These are phyloP conservation scores for Ageneiosus marmoratus DNA, from an alignment of 2,113 vertebrate genomes.

Conservation along the genomic window DNA sequence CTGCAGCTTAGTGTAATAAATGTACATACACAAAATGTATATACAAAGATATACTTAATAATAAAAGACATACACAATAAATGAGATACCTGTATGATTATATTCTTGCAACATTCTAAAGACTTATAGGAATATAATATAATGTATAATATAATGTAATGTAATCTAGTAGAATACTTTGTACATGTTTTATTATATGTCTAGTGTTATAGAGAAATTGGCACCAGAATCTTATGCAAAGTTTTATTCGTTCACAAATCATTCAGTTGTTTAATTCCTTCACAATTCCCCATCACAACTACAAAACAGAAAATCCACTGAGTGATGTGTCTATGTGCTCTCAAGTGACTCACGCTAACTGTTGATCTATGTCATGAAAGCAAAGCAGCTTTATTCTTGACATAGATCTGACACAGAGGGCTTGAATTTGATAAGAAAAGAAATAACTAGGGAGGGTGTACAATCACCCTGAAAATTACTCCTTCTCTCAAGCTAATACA, in stretches of 20 bases:
- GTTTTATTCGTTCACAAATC: no score
- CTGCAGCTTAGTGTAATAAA: background rate
- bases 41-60: no score
- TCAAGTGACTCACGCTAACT: slow-evolving; percentile 17
- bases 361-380: slow-evolving; percentile 4
- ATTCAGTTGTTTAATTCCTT: background rate
- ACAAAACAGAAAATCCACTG: background rate
- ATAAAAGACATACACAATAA: background rate
- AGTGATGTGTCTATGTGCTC: slow-evolving; percentile 7
- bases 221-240: background rate
- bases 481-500: slow-evolving; percentile 3
- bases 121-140: background rate
- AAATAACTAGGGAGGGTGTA: background rate
- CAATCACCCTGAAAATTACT: slow-evolving; percentile 19
- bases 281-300: background rate
- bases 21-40: no score
- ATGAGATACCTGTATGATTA: background rate
- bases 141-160: no score
- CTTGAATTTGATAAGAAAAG: background rate
- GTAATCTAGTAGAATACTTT: background rate
- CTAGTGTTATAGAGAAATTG: background rate
- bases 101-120: background rate
- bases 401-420: slow-evolving; percentile 6
- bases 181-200: background rate
- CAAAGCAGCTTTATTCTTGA: background rate